Base-by-base conservation (phyloP, 1,140 invertebrate genomes). In the Lamellibrachia luymesi region DNA sequence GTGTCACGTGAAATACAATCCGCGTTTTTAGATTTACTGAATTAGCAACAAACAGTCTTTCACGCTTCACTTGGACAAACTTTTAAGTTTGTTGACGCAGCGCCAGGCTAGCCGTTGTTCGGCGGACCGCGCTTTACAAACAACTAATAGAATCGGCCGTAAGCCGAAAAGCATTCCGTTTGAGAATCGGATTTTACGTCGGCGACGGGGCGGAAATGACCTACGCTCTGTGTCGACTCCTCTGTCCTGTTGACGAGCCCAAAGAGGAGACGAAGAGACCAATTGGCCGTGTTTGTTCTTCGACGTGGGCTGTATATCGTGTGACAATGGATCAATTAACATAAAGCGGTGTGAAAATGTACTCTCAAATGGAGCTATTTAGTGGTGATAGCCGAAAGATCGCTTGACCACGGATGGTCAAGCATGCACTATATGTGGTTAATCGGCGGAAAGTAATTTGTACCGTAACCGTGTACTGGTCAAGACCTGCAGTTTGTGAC, bases 11-110 rank as follows among this genome's bases (percentile, higher is more conserved):
- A 80, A 80, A 80, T 80, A 80, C 64, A 80, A 80, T 80, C 64
- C 64, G 64, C 5, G 64, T 80, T 80, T 80, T 80, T 80, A 80
- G 64, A 80, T 80, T 80, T 80, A 80, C 64, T 80, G 64, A 80
- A 80, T 80, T 80, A 80, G 64, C 64, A 80, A 80, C 64, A 80
- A 80, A 80, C 64, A 80, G 64, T 80, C 64, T 80, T 80, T 80
- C 64, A 80, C 64, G 64, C 64, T 80, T 80, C 64, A 80, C 64
- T 80, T 80, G 64, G 64, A 22, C 64, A 80, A 80, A 80, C 64
- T 80, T 80, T 80, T 80, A 80, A 80, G 64, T 80, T 80, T 80
- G 64, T 80, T 80, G 64, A 80, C 64, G 25, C 64, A 80, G 64
- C 7, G 64, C 64, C 25, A 2, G 17, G 4, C 64, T 2, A 80